Base-by-base conservation (phyloP, 2,797 vertebrate species). In the Dryobates pubescens region DNA sequence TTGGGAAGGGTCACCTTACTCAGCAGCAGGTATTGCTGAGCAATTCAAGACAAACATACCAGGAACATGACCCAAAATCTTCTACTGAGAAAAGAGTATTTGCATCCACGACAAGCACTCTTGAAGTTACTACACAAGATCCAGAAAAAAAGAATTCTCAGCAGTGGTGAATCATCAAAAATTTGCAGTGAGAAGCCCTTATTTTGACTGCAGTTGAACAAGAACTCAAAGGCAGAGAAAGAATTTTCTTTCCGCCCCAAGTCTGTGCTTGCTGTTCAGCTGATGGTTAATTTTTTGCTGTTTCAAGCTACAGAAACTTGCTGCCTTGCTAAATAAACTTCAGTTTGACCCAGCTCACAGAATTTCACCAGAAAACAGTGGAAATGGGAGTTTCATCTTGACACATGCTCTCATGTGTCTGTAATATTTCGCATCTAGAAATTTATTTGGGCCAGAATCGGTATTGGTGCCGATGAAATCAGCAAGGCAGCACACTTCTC, bases 121-220 rank as follows among this genome's bases (percentile, higher is more conserved):
- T 68, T 74, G 85, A 96, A 83, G 87, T 88, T 91, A 93, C 79
- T 93, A 67, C 49, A 56, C 27, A 86, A 74, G 86, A 94, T 89
- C 77, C 76, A 93, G 54, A 70, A 95, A 95, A 94, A 96, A 95
- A 29, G 88, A 75, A 30, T 93, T 95, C 89, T 95, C 76, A 95
- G 82, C 67, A 92, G n/a, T 0, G n/a, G 64, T 91, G 90, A 94
- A 84, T 94, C 87, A 95, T 58, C 87, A 91, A 49, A 90, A 89
- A 70, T 64, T 70, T 90, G 70, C 53, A 86, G 34, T 23, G 56
- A 30, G 74, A 45, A 81, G 79, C 8, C 58, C 57, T 85, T 76
- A 90, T 57, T 95, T 82, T 94, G 59, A 91, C 80, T 90, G 93
- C 84, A 89, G 53, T 49, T 93, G 75, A 49, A 83, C 70, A 17